Evolutionary conservation across 2,888 invertebrate species (phyloP), one percentile per base, ranked within the genome.

Genomic region (Linnaemya vulpina): DNA sequence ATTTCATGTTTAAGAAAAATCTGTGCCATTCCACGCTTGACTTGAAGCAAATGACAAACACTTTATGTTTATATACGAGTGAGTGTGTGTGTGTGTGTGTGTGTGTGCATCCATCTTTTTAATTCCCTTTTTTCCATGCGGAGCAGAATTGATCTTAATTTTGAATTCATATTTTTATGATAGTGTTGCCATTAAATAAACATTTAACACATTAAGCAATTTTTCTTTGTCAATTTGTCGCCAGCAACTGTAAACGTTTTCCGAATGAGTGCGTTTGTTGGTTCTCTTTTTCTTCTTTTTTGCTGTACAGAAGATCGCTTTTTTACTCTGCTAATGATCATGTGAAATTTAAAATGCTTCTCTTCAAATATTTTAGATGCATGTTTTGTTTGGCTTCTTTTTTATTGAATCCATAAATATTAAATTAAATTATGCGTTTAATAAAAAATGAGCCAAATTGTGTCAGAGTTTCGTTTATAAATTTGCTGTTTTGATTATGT

Each of bases 141-240:
- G 51, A 73, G 30, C 71, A 67, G 78, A 55, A 73, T 80, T 77
- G 43, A 77, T 62, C 38, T 63, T 49, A 73, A 68, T 77, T 83
- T n/a, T 65, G 30, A 74, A 77, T 73, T 81, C 74, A 77, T 80
- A 84, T 78, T 53, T 84, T 86, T 83, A 82, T 83, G 65, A 78
- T 85, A 53, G 58, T 75, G 65, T 75, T 83, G 60, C 63, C 81
- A 86, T 87, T 87, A 81, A 86, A 76, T 74, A 75, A 82, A 90
- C 89, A 87, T 89, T 90, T 90, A 90, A 89, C 91, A 91, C 91
- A 90, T 91, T 90, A 88, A 86, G 88, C 80, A 87, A 88, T 87
- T 84, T 87, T 88, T 83, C 84, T 78, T 80, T 86, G 87, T 87
- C 87, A 87, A 87, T 86, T 87, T 87, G 80, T 85, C 85, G 85